Evolutionary conservation across 2,113 vertebrate species (phyloP), one percentile per base, ranked within the genome.

Genomic region (Archocentrus centrarchus): DNA sequence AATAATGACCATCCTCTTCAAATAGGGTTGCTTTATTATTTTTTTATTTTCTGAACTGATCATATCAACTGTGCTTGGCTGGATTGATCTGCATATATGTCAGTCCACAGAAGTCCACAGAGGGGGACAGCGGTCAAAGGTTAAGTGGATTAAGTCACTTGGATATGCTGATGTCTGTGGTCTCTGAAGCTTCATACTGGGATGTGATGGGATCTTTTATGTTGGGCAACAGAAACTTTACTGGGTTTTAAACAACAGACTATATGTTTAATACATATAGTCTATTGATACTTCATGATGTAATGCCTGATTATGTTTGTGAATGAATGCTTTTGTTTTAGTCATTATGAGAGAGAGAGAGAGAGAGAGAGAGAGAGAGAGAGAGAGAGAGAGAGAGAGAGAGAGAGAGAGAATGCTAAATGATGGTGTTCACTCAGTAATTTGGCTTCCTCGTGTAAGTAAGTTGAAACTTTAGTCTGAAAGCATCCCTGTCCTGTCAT

Each of bases 161-260:
- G 37, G 7, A 39, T 37, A 3, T 35, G 32, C 4, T 35, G 32
- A 35, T 35, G 32, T 35, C 32, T 27, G 27, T 27, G 27, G 27
- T 27, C 27, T 27, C 27, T 27, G 27, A 30, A 30, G 30, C 30
- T 30, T 30, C 30, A 30, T 7, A 35, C 35, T 35, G 35, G 6
- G 35, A 35, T 7, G 35, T 35, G 35, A 35, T 35, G 6, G 6
- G 35, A 39, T 3, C 37, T 14, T 11, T 47, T 47, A 47, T 47
- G 44, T 47, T 14, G 44, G 11, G 44, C 1, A 3, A 47, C 4
- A 11, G 13, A 47, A 47, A 47, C 44, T 14, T 47, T 11, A 47
- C 13, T 47, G 44, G 13, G 44, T 14, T 47, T 14, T 5, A 14
- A 47, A 47, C 4, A 14, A 47, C 4, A 47, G 11, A 47, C 0